Percentiles rank a stretch among this genome's conserved stretches.
These are phyloP conservation scores for Muscina levida DNA, from an alignment of 2,888 invertebrate species.

Conservation along the genomic window DNA sequence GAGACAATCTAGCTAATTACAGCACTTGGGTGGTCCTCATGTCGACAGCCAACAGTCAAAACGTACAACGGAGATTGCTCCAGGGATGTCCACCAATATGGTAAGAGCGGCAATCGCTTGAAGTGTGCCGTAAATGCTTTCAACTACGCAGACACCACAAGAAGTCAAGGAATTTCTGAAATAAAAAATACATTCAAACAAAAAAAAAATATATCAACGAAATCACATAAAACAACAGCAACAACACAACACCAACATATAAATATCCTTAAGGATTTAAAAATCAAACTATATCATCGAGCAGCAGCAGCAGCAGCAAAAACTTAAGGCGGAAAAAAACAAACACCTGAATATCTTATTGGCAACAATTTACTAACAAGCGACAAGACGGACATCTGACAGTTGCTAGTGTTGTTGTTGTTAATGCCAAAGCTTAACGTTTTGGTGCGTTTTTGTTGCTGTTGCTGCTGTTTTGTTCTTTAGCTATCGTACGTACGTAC, in stretches of 20 bases:
- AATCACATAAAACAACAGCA: not conserved
- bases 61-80: conserved; percentile 62
- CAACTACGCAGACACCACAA: conserved; percentile 14
- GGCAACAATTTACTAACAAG: not conserved
- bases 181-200: too few relatives aligned
- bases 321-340: conserved; percentile 24
- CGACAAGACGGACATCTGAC: not conserved
- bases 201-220: too few relatives aligned
- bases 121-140: conserved; percentile 65
- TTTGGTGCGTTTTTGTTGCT: conserved; percentile 6
- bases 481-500: too few relatives aligned
- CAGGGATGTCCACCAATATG: conserved; percentile 65
- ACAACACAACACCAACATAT: not conserved
- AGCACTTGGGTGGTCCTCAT: conserved; percentile 63
- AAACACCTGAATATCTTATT: conserved; percentile 24
- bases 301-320: too few relatives aligned
- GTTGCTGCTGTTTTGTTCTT: conserved; percentile 9
- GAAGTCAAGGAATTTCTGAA: conserved; percentile 24
- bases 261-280: conserved; percentile 3
- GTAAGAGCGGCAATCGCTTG: conserved; percentile 65
- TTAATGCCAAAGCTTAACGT: not conserved
- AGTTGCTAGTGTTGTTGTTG: not conserved
- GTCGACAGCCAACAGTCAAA: conserved; percentile 56
- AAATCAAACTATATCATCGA: not conserved
- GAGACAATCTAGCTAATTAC: conserved; percentile 65